phyloP scores from a whole-genome alignment of 2,113 vertebrate species.

The Arenaria interpres region DNA sequence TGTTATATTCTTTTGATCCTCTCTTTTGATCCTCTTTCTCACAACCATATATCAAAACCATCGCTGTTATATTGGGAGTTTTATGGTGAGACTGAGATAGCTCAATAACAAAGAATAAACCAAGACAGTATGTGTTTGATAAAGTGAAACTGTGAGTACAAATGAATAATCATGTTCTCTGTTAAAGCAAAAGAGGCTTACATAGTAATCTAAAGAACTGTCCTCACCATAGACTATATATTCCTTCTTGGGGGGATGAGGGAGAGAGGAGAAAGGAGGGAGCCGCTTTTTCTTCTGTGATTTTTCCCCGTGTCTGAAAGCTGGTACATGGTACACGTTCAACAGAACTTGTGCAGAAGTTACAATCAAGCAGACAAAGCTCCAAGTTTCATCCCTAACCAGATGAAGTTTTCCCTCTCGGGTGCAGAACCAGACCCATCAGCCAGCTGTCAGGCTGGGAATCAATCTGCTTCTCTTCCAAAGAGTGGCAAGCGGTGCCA shows the following conservation, averaged over 20 bases:
- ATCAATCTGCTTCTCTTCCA: not conserved
- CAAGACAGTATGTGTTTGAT: not conserved
- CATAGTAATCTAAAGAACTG: not conserved
- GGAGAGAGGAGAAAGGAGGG: not conserved
- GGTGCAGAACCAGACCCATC: not conserved
- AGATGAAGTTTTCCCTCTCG: not conserved
- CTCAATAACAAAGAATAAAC: not conserved
- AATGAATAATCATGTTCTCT: not conserved
- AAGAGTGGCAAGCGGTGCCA: not conserved
- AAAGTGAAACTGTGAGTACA: not conserved
- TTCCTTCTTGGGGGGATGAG: not conserved
- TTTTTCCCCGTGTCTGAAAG: not conserved
- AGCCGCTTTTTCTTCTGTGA: not conserved
- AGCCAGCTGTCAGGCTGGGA: not conserved
- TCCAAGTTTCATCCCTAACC: not conserved
- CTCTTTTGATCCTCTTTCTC: not conserved
- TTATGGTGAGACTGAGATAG: not conserved
- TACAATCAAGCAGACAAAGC: not conserved
- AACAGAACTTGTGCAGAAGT: not conserved
- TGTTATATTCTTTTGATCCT: not conserved
- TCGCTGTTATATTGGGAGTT: not conserved
- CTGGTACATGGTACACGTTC: rapidly evolving
- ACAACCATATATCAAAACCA: not conserved
- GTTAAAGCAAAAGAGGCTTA: not conserved
- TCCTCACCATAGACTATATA: not conserved